Evolutionary conservation across 2,113 vertebrate genomes (phyloP).

Genomic region (Stomatorhinus ivindoensis): DNA sequence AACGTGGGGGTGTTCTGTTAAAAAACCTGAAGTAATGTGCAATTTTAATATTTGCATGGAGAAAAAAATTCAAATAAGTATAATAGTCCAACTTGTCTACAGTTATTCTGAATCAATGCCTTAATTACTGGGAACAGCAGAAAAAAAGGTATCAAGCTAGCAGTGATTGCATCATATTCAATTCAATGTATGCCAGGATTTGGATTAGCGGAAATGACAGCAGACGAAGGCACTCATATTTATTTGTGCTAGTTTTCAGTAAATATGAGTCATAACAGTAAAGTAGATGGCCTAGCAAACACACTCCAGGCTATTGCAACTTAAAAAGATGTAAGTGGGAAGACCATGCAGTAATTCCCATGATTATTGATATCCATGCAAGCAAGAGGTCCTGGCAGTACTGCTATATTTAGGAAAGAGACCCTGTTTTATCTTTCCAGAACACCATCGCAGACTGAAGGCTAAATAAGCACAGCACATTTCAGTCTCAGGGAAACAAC

Average conservation of each 20-base stretch:
- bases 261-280: background rate
- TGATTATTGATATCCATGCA: background rate
- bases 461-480: constrained; percentile 18
- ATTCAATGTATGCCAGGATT: background rate
- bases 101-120: background rate
- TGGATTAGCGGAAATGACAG: background rate
- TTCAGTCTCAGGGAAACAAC: constrained; percentile 36
- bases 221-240: background rate
- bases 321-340: background rate
- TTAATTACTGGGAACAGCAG: background rate
- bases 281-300: background rate
- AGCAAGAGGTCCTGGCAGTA: background rate
- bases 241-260: background rate
- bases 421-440: constrained; percentile 7
- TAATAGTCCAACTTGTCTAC: background rate
- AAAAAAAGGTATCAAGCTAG: background rate
- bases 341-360: background rate
- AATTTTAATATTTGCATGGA: background rate
- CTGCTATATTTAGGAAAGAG: background rate
- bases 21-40: background rate
- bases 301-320: background rate
- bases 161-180: background rate
- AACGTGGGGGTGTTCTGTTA: background rate
- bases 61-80: background rate
- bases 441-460: background rate